Conservation (phyloP, 2,888 invertebrate genomes). For the Drosophila pseudotalamancana region DNA sequence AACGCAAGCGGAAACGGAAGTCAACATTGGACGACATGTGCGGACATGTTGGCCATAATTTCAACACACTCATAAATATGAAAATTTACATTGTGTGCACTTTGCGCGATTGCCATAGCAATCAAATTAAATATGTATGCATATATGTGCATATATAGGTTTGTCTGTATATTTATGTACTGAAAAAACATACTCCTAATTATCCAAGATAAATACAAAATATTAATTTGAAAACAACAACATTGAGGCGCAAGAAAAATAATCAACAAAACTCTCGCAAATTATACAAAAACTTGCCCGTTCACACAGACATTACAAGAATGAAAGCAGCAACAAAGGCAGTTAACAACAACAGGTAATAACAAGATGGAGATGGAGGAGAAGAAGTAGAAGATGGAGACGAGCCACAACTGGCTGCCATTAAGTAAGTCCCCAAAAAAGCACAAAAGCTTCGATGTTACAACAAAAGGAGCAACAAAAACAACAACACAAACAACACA, state of each 20-base stretch:
- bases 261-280: conserved; percentile 40
- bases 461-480: conserved; percentile 16
- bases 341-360: conserved; percentile 26
- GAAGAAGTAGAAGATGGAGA: conserved; percentile 1
- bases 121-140: conserved; percentile 30
- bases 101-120: conserved; percentile 26
- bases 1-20: conserved; percentile 65
- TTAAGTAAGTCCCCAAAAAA: conserved; percentile 45
- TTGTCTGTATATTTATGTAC: conserved; percentile 23
- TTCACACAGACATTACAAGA: conserved; percentile 40
- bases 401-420: conserved; percentile 20
- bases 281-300: conserved; percentile 40
- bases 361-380: conserved; percentile 16
- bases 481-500: neutral
- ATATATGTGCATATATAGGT: neutral
- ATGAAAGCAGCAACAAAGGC: conserved; percentile 25
- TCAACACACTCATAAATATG: conserved; percentile 64
- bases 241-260: conserved; percentile 25
- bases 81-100: conserved; percentile 49
- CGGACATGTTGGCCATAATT: conserved; percentile 59
- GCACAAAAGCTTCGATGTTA: conserved; percentile 41
- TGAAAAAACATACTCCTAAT: conserved; percentile 28
- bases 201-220: conserved; percentile 47
- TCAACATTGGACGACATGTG: conserved; percentile 66
- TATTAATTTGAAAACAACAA: conserved; percentile 32